Evolutionary conservation across 2,888 invertebrate species (phyloP).

Genomic region (Drosophila kambysellisi): DNA sequence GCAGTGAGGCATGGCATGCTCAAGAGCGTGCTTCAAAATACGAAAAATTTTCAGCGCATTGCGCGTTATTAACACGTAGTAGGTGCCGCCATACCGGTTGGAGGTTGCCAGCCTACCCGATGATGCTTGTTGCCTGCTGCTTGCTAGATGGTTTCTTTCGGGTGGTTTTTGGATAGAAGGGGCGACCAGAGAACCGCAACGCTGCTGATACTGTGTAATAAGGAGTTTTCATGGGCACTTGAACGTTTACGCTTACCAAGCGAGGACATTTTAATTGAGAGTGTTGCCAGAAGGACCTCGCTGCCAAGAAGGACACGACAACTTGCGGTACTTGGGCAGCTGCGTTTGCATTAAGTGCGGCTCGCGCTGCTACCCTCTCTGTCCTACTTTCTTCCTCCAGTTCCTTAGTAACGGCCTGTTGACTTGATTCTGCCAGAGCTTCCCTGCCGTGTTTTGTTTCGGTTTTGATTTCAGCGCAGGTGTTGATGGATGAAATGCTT

Average conservation of each 20-base stretch:
- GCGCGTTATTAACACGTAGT: conserved; percentile 80
- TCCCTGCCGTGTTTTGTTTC: conserved; percentile 17
- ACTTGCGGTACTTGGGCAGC: conserved; percentile 79
- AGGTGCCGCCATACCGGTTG: conserved; percentile 54
- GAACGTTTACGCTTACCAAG: conserved; percentile 81
- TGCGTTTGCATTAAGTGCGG: conserved; percentile 75
- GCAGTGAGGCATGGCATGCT: conserved; percentile 70
- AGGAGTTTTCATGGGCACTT: conserved; percentile 81
- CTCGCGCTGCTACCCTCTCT: conserved; percentile 40
- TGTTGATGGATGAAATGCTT: conserved; percentile 73
- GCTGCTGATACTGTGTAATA: conserved; percentile 78
- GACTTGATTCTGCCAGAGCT: conserved; percentile 53
- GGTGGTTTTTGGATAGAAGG: conserved; percentile 41
- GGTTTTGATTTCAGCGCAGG: conserved; percentile 57
- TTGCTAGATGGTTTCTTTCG: conserved; percentile 22
- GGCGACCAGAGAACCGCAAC: conserved; percentile 15
- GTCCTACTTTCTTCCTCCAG: conserved; percentile 1
- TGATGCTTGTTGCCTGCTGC: conserved; percentile 17
- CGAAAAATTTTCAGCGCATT: conserved; percentile 77
- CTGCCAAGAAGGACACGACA: conserved; percentile 48
- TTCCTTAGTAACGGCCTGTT: conserved; percentile 66
- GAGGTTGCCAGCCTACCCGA: conserved; percentile 23
- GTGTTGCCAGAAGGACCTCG: conserved; percentile 76
- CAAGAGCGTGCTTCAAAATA: conserved; percentile 73
- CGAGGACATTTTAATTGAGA: conserved; percentile 82